Evolutionary conservation across 2,797 vertebrate genomes (phyloP).

Genomic region (Bradypus variegatus): DNA sequence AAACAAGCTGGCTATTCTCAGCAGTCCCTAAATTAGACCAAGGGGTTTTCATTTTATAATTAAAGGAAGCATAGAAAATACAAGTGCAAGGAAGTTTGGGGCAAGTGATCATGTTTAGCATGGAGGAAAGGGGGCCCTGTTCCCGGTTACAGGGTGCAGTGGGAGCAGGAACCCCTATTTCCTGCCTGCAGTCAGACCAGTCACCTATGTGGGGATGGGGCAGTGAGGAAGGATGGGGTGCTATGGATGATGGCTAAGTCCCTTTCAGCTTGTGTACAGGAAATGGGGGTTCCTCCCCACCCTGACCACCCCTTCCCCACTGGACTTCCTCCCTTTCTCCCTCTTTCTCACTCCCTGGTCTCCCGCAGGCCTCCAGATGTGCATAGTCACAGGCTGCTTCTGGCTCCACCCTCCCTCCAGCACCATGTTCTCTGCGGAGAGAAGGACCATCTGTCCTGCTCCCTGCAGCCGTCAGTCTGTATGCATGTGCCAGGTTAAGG

Average conservation of each 20-base stretch:
- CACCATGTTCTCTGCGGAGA: neutral
- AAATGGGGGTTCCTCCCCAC: neutral
- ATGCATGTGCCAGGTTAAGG: neutral
- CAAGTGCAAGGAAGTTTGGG: neutral
- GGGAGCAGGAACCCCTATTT: neutral
- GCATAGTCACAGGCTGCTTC: neutral
- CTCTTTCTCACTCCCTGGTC: neutral
- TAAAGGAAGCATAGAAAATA: neutral
- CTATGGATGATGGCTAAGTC: neutral
- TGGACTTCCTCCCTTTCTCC: neutral
- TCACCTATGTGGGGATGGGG: neutral
- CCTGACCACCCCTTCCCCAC: neutral
- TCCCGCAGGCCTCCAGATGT: conserved; percentile 34
- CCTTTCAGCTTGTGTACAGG: neutral
- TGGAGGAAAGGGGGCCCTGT: neutral
- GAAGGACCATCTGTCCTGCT: conserved; percentile 24
- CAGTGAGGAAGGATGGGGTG: neutral
- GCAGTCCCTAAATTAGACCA: neutral
- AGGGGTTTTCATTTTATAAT: neutral
- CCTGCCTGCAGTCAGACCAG: neutral
- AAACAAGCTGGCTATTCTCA: neutral
- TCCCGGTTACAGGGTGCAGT: neutral
- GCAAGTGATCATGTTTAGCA: neutral
- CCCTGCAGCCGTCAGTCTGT: neutral
- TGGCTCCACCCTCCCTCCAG: neutral